Evolutionary conservation across 2,113 vertebrate genomes (phyloP).

Genomic region (Eonycteris spelaea): DNA sequence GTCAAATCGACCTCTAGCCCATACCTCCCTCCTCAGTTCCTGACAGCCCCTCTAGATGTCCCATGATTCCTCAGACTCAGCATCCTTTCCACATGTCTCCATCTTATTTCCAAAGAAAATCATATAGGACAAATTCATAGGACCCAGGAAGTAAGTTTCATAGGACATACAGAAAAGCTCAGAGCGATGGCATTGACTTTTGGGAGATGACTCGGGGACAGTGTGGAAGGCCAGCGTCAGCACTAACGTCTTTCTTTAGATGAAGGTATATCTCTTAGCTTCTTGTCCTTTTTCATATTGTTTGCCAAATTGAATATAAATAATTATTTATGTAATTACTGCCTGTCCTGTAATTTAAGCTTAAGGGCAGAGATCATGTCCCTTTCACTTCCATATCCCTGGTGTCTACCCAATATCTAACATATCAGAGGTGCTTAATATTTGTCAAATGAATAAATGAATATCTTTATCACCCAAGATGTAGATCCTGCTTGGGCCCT

Average conservation of each 20-base stretch:
- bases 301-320: conserved; percentile 1
- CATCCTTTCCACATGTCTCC: background rate
- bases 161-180: background rate
- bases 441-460: conserved; percentile 2
- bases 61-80: background rate
- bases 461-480: background rate
- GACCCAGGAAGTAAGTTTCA: background rate
- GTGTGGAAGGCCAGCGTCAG: background rate
- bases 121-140: background rate
- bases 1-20: background rate
- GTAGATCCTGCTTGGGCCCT: background rate
- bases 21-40: background rate
- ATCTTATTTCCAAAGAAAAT: background rate
- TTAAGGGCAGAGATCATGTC: background rate
- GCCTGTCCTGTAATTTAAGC: background rate
- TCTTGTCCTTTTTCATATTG: background rate
- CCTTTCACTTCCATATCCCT: conserved; percentile 4
- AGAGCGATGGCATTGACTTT: background rate
- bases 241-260: background rate
- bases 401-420: background rate
- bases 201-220: background rate
- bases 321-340: background rate
- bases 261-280: background rate
- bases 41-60: background rate
- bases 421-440: background rate